Percentiles rank a stretch among this genome's conserved stretches.
Evolutionary conservation across 2,888 invertebrate species (phyloP).

Genomic region (Troides helena): DNA sequence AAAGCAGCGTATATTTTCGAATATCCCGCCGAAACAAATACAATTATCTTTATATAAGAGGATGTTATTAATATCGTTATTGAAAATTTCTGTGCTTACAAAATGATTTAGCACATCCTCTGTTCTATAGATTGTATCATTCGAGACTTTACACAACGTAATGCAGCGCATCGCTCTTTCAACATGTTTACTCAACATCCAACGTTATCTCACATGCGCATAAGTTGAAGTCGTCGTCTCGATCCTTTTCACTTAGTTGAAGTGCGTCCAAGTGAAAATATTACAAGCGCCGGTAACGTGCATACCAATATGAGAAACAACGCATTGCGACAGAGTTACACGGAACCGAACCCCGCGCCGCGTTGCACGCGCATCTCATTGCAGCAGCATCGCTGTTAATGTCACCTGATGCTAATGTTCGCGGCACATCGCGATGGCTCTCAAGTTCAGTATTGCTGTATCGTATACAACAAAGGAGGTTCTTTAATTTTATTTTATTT

Average conservation of each 20-base stretch:
- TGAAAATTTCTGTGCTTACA: neutral
- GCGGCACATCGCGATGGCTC: too few species aligned
- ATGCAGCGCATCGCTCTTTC: neutral
- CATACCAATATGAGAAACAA: slow-evolving; percentile 4
- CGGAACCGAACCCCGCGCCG: neutral
- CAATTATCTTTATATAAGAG: too few species aligned
- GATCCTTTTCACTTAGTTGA: slow-evolving; percentile 16
- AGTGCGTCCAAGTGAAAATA: slow-evolving; percentile 20
- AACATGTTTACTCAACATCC: neutral
- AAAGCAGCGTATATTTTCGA: too few species aligned
- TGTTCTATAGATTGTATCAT: too few species aligned
- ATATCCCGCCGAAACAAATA: too few species aligned
- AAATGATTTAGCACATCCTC: too few species aligned
- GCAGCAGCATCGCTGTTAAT: neutral
- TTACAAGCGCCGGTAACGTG: neutral
- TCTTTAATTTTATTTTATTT: too few species aligned
- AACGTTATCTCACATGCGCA: neutral
- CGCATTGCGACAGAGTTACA: neutral
- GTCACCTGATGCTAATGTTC: neutral
- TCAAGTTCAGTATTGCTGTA: too few species aligned
- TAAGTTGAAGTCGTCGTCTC: neutral
- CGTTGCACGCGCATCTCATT: neutral
- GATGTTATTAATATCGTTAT: too few species aligned
- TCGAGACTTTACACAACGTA: neutral
- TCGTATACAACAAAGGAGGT: too few species aligned